Evolutionary conservation across 2,113 vertebrate genomes (phyloP).

Genomic region (Glaucidium brasilianum): DNA sequence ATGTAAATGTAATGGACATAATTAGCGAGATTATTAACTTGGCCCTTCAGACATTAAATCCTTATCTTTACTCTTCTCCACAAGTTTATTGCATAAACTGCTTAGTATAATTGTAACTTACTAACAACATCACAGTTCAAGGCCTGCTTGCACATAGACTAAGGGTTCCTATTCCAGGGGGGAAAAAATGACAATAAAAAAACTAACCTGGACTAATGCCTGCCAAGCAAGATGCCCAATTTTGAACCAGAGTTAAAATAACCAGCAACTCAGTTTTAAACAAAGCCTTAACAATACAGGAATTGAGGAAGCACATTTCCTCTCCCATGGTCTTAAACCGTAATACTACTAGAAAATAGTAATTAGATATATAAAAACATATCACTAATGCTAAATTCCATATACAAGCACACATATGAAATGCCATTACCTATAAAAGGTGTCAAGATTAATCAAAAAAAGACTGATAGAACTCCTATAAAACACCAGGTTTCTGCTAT

Average conservation of each 20-base stretch:
- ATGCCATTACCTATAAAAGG: background rate
- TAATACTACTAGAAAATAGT: background rate
- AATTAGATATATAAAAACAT: background rate
- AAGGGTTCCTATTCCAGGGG: background rate
- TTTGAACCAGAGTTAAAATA: background rate
- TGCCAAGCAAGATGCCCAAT: background rate
- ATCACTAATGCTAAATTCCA: background rate
- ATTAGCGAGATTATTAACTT: constrained; percentile 17
- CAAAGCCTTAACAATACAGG: background rate
- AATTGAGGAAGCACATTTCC: background rate
- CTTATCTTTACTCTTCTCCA: background rate
- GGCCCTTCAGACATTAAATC: background rate
- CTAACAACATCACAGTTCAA: background rate
- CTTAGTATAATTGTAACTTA: background rate
- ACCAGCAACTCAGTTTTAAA: background rate
- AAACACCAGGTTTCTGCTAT: background rate
- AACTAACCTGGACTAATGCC: background rate
- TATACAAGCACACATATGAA: background rate
- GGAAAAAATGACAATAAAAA: background rate
- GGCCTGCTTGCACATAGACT: background rate
- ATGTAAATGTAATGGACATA: background rate
- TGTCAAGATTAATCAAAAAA: background rate
- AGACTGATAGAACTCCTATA: background rate
- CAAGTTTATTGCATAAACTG: constrained; percentile 5
- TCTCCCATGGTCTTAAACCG: background rate